Base-by-base conservation (phyloP, 2,113 vertebrate species). In the Tinamus guttatus region DNA sequence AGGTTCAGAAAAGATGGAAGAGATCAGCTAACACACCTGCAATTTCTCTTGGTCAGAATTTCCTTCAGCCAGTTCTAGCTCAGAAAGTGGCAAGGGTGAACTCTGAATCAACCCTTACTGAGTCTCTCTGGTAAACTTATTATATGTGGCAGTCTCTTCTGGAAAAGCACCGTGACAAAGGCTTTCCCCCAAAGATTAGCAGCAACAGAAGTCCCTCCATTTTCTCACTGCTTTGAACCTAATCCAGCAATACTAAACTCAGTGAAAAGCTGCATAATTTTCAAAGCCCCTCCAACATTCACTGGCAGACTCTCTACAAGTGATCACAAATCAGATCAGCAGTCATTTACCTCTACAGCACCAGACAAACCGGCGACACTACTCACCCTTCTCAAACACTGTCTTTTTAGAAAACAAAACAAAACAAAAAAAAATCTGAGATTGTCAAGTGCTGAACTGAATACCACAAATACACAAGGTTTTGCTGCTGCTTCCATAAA, bases 31-130 rank as follows among this genome's bases (percentile, higher is more conserved):
- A 77, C 94, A 91, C n/a, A 85, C 38, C 78, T 68, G 16, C 58
- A 71, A 81, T 94, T 92, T 79, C 91, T 87, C 38, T 79, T 58
- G 73, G 65, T 70, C 40, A 65, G 76, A 38, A 18, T 79, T 94
- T 90, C 41, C 65, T 89, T 75, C 90, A 94, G 88, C 81, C 91
- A 91, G 89, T 87, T 85, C 77, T 79, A 56, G 74, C 77, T 92
- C 70, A 81, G 74, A 60, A 84, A 30, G 74, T 58, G 62, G 58
- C n/a, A 76, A 69, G 94, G 93, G 91, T 89, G 89, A 94, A 21
- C 77, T 30, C 87, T 92, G 74, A 93, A 87, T 92, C 91, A 94
- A 91, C 77, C 18, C 32, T 68, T 71, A 74, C 60, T 0, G 2
- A 56, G 56, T 81, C 91, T 95, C 91, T 73, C 88, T 71, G 88